Evolutionary conservation across 2,888 invertebrate species (phyloP), one percentile per base, ranked within the genome.

Genomic region (Bhutanitis thaidina): DNA sequence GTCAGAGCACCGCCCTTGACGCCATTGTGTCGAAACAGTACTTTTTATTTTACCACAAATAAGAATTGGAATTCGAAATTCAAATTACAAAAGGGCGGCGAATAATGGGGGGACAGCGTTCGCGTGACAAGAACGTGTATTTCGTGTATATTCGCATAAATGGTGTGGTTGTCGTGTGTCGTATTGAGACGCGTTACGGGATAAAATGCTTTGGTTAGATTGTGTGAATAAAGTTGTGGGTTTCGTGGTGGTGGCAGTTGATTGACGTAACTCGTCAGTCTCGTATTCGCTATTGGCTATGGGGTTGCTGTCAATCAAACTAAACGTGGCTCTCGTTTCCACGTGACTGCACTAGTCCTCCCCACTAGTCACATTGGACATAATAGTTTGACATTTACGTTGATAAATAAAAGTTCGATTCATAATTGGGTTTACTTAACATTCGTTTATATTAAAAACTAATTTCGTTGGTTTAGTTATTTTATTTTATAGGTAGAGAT

Each of bases 241-340:
- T 70, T 73, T 65, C 60, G 67, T 70, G 71, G 65, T 67, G 65
- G 67, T 71, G 69, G 70, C 65, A 75, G 71, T 77, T 93, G 93
- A 94, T 93, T 93, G 94, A 94, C 94, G 92, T 91, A 91, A 90
- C 92, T 93, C 93, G 93, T 93, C 93, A 93, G 92, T 91, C 92
- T 92, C 92, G 88, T 91, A 88, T 91, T 91, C 91, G 92, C 92
- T 91, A 94, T 94, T 94, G 94, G 94, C 90, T 92, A 92, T 20
- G 92, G 92, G 90, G 91, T 92, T 81, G 91, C 93, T 94, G 94
- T 94, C 94, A 94, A 94, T 94, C 94, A 94, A 92, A 91, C 62
- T 56, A 53, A 50, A 58, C 65, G 66, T 71, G 65, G 69, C 90
- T 90, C 88, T 86, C 78, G 73, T 83, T 86, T 79, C 70, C 71